These are phyloP conservation scores for Pluvialis apricaria DNA, from an alignment of 2,113 vertebrate genomes.

Conservation along the genomic window DNA sequence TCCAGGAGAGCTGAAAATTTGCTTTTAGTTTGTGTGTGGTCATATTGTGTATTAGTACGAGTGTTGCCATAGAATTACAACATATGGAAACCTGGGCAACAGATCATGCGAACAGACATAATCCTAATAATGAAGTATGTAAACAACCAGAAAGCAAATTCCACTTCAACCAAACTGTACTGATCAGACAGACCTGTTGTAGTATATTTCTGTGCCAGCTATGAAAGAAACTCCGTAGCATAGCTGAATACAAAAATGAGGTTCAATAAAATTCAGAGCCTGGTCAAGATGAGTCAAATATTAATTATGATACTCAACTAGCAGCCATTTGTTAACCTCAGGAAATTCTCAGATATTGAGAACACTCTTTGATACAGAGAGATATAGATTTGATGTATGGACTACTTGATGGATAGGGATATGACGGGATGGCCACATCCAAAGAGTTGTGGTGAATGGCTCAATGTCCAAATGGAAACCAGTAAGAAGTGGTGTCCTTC, in stretches of 20 bases:
- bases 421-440: neutral
- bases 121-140: neutral
- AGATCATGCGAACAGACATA: slow-evolving; percentile 4
- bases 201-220: neutral
- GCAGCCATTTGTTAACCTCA: neutral
- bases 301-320: neutral
- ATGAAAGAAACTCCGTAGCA: neutral
- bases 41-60: neutral
- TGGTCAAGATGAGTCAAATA: neutral
- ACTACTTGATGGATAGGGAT: neutral
- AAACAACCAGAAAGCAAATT: neutral
- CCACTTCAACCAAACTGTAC: neutral
- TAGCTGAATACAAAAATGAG: neutral
- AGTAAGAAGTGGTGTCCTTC: neutral
- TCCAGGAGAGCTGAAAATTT: neutral
- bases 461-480: neutral
- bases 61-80: slow-evolving; percentile 15
- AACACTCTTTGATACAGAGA: neutral
- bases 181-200: neutral
- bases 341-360: neutral
- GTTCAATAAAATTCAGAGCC: neutral
- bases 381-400: neutral
- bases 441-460: neutral
- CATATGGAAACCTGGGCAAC: slow-evolving; percentile 40
- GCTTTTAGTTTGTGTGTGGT: slow-evolving; percentile 1